Evolutionary conservation across 2,113 vertebrate genomes (phyloP), one percentile per base, ranked within the genome.

Genomic region (Microtus ochrogaster): DNA sequence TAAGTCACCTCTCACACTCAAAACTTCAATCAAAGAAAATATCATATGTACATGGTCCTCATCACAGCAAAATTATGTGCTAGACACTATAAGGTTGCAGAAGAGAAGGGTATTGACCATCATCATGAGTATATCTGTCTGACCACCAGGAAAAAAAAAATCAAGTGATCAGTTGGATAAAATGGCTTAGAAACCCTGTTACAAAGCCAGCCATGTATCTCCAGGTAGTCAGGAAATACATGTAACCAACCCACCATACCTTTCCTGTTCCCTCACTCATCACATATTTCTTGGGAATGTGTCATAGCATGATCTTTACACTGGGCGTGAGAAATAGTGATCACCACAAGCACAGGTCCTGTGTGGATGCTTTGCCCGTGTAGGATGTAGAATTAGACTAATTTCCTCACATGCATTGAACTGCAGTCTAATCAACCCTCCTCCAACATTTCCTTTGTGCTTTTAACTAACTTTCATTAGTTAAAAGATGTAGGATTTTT

Each of bases 1-100:
- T 88, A 30, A 19, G 84, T 95, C 94, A 95, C 93, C 73, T 97
- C 90, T 98, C 66, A 83, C 58, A 92, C 70, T 96, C 58, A 52
- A 58, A 83, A 96, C 30, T 76, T 70, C 49, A 96, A 44, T 66
- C 4, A 3, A 96, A 97, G 96, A 96, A 91, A 85, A 97, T 90
- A 55, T 74, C 63, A 33, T 92, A 96, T 97, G 92, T 91, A 93
- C 16, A 84, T 65, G 66, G 94, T 65, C 96, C 92, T 94, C 44
- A 78, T 96, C 49, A 73, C 58, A 90, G 74, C 13, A 94, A 96
- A 97, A 93, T 84, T 95, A 96, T 41, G 36, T 97, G 21, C 89
- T 88, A 78, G 39, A 96, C 92, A 74, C 72, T 90, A 8, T 72
- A 14, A 89, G 92, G 78, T 0, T 91, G 1, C 78, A 39, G 61